These are phyloP conservation scores for Eupithecia abbreviata DNA, from an alignment of 2,888 invertebrate genomes.

Conservation along the genomic window DNA sequence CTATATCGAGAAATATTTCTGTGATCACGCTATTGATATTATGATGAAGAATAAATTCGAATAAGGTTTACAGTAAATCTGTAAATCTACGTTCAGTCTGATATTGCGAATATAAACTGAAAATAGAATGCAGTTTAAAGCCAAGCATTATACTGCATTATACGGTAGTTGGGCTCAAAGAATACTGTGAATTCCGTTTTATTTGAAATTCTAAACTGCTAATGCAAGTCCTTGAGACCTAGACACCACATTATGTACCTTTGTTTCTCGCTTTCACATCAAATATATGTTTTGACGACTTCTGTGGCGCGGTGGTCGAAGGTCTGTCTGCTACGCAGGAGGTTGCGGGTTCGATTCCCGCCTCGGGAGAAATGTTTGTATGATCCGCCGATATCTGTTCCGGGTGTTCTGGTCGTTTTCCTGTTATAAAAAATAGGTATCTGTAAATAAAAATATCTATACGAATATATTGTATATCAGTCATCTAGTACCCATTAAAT, in stretches of 20 bases:
- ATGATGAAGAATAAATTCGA: constrained; percentile 1
- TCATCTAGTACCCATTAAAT: no score
- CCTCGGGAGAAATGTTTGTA: no score
- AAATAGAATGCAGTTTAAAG: constrained; percentile 15
- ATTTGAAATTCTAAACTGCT: constrained; percentile 7
- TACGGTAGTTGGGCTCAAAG: constrained; percentile 21
- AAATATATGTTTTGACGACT: no score
- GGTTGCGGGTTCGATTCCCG: no score
- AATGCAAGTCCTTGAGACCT: background rate
- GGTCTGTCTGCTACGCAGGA: no score
- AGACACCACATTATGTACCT: background rate
- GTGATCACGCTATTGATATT: constrained; percentile 10
- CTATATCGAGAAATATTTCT: no score
- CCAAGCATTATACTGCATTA: constrained; percentile 21
- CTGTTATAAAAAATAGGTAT: no score
- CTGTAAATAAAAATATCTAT: no score
- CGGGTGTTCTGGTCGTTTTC: no score
- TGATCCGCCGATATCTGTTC: no score
- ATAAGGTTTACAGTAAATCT: background rate
- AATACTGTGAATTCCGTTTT: constrained; percentile 10
- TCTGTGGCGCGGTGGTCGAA: no score
- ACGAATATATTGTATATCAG: no score
- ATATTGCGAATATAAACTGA: constrained; percentile 2
- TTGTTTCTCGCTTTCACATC: background rate
- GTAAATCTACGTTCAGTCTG: constrained; percentile 2